Evolutionary conservation across 1,140 invertebrate genomes (phyloP).

Genomic region (Chymomyza costata): DNA sequence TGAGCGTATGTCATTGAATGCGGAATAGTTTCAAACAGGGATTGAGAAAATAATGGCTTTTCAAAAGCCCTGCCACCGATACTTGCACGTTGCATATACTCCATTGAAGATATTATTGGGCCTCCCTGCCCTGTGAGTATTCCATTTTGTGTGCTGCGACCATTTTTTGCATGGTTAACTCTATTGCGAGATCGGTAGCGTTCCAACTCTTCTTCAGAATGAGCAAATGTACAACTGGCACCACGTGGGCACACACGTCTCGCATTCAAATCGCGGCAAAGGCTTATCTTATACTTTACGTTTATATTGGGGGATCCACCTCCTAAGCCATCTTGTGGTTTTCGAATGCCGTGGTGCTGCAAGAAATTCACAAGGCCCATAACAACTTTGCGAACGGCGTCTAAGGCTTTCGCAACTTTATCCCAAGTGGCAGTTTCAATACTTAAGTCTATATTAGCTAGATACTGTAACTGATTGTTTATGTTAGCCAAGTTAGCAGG

Average conservation of each 20-base stretch:
- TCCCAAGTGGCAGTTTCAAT: constrained; percentile 80
- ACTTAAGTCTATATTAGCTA: constrained; percentile 90
- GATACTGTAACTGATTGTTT: constrained; percentile 86
- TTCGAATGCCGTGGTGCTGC: constrained; percentile 84
- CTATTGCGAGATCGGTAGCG: constrained; percentile 79
- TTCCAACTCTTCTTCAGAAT: constrained; percentile 93
- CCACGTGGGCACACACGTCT: constrained; percentile 89
- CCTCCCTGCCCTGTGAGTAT: too few relatives aligned
- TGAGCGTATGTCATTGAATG: too few relatives aligned
- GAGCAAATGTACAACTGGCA: constrained; percentile 92
- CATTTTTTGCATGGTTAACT: constrained; percentile 51
- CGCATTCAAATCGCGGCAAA: constrained; percentile 89
- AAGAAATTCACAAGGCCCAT: constrained; percentile 90
- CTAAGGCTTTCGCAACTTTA: constrained; percentile 85
- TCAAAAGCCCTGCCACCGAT: too few relatives aligned
- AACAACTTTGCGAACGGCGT: constrained; percentile 88
- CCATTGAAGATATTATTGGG: too few relatives aligned
- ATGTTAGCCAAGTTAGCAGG: constrained; percentile 88
- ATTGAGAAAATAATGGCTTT: too few relatives aligned
- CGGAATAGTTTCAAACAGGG: too few relatives aligned
- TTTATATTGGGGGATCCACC: constrained; percentile 78
- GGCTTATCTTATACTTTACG: constrained; percentile 91
- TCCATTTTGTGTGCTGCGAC: too few relatives aligned
- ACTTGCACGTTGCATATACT: too few relatives aligned
- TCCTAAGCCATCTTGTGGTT: constrained; percentile 78